Evolutionary conservation across 2,797 vertebrate species (phyloP).

Genomic region (Schizopygopsis malacanthus): DNA sequence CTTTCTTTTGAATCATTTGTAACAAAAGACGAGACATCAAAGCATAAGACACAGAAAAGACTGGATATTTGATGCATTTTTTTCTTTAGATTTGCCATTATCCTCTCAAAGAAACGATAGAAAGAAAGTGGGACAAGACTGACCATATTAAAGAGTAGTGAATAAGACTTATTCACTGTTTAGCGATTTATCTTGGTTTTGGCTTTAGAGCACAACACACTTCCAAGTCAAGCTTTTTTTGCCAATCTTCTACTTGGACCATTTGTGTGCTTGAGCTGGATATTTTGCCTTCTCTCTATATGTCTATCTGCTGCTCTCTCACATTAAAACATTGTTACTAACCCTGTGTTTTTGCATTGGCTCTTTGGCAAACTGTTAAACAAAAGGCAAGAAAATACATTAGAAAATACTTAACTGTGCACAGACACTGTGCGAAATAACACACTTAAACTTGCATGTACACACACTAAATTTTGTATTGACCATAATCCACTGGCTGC

Average conservation of each 20-base stretch:
- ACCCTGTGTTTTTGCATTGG: background rate
- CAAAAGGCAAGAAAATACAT: background rate
- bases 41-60: background rate
- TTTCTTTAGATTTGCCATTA: constrained; percentile 9
- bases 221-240: constrained; percentile 24
- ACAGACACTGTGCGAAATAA: constrained; percentile 13
- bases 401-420: background rate
- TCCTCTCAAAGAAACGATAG: constrained; percentile 11
- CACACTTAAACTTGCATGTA: background rate
- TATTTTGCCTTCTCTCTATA: background rate
- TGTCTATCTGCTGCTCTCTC: background rate
- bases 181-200: constrained; percentile 32
- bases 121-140: background rate
- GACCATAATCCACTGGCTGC: constrained; percentile 45
- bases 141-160: background rate
- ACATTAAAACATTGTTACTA: background rate
- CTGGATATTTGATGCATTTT: constrained; percentile 4
- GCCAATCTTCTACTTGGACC: constrained; percentile 14
- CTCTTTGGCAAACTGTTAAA: constrained; percentile 2
- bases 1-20: background rate
- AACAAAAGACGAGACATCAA: constrained; percentile 12
- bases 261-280: constrained; percentile 20
- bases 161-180: constrained; percentile 18
- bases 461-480: constrained; percentile 13
- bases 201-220: background rate